Base-by-base conservation (phyloP, 2,113 vertebrate species). In the Numida meleagris region DNA sequence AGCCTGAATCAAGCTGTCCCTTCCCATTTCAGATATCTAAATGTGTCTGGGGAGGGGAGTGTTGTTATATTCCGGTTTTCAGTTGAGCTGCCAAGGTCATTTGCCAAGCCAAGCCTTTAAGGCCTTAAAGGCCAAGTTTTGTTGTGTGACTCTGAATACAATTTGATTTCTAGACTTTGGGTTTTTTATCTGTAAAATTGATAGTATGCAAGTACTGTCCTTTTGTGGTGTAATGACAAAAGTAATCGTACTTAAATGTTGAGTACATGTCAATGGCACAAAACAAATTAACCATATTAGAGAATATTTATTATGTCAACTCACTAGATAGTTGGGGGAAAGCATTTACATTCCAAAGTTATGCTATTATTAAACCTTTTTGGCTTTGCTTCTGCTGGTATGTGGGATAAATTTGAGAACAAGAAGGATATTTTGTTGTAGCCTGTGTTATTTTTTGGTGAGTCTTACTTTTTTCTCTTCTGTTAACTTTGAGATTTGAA, bases 401-500 rank as follows among this genome's bases (percentile, higher is more conserved):
- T 71, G 9, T 55, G 93, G 75, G 55, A 57, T 87, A 82, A 38
- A 78, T 88, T 55, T 62, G 36, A 88, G 61, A 18, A 8, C 4
- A 3, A 19, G 18, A 73, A 14, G 27, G 38, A 24, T 67, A 12
- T 75, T 67, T 6, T 66, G 25, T 94, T 90, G 57, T 90, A 94
- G 40, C 87, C 92, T 87, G 58, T 53, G 10, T 76, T 96, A 70
- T 67, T 43, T 70, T 76, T 73, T 1, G 85, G 88, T 94, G 82
- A 95, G 89, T 87, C 82, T 96, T 78, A n/a, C 27, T 75, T 72
- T 88, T 59, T 71, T 93, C 51, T 82, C 38, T 88, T 86, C 33
- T 94, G 0, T 96, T 88, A 89, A 86, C 90, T 86, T 38, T 76
- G 50, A 88, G 78, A 68, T 87, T 94, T 95, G 76, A 94, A 90